Evolutionary conservation across 2,797 vertebrate genomes (phyloP).

Genomic region (Coranthus polyacanthus): DNA sequence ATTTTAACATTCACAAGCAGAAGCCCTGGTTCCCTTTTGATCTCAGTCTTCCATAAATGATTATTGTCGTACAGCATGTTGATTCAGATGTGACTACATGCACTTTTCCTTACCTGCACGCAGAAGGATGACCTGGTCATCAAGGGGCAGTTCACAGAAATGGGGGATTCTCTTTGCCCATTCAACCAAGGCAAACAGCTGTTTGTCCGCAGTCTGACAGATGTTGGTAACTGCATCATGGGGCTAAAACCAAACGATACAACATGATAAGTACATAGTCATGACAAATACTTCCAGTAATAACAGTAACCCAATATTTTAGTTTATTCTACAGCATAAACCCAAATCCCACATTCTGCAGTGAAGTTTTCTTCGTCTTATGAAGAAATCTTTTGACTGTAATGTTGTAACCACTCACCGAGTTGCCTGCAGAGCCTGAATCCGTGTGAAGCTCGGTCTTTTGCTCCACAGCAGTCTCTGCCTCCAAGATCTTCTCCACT

Average conservation of each 20-base stretch:
- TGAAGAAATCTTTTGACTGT: not conserved
- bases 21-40: too few relatives aligned
- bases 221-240: constrained; percentile 98
- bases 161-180: constrained; percentile 99
- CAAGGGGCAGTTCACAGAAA: constrained; percentile 96
- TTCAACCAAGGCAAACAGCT: constrained; percentile 98
- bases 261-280: too few relatives aligned
- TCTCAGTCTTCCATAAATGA: too few relatives aligned
- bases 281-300: too few relatives aligned
- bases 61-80: too few relatives aligned
- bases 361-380: not conserved
- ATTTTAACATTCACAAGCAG: too few relatives aligned
- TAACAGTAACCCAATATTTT: too few relatives aligned
- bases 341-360: not conserved
- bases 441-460: constrained; percentile 93
- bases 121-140: constrained; percentile 98
- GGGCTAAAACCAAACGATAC: constrained; percentile 84
- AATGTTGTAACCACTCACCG: constrained; percentile 82
- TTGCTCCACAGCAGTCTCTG: constrained; percentile 94
- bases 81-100: not conserved
- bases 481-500: constrained; percentile 97
- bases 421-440: constrained; percentile 84
- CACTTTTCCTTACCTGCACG: constrained; percentile 88
- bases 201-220: constrained; percentile 98
- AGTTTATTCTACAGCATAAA: not conserved